Evolutionary conservation across 2,888 invertebrate genomes (phyloP).

Genomic region (Trichogramma evanescens): DNA sequence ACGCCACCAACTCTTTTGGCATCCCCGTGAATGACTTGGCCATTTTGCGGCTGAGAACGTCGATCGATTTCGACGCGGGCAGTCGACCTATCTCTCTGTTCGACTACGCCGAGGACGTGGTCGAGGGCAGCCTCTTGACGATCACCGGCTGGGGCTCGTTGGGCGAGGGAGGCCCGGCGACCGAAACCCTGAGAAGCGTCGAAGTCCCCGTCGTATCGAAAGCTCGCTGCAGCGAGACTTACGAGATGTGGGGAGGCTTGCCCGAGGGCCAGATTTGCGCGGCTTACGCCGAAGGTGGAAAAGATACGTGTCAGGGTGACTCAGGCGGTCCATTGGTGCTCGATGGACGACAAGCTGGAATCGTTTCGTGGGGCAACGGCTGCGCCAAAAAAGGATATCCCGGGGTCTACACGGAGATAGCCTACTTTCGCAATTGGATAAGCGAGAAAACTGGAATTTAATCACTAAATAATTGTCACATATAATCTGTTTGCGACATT

Average conservation of each 20-base stretch:
- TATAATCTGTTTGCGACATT: background rate
- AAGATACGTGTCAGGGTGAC: slow-evolving; percentile 45
- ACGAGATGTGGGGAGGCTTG: slow-evolving; percentile 44
- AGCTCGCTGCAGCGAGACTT: background rate
- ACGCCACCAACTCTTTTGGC: background rate
- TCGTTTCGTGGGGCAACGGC: slow-evolving; percentile 53
- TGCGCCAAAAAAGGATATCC: slow-evolving; percentile 48
- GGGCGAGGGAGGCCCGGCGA: background rate
- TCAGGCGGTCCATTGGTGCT: slow-evolving; percentile 50
- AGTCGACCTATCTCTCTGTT: slow-evolving; percentile 6
- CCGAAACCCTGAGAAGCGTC: slow-evolving; percentile 21
- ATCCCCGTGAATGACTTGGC: slow-evolving; percentile 13
- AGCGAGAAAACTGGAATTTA: slow-evolving; percentile 10
- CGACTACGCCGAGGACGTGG: background rate
- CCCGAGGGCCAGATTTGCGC: slow-evolving; percentile 53
- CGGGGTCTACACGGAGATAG: slow-evolving; percentile 47
- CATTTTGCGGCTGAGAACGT: background rate
- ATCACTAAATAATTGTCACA: slow-evolving; percentile 31
- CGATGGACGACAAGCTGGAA: slow-evolving; percentile 46
- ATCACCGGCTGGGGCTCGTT: slow-evolving; percentile 1
- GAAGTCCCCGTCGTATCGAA: background rate
- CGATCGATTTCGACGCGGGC: slow-evolving; percentile 12
- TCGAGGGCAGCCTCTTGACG: background rate
- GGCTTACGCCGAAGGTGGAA: slow-evolving; percentile 52
- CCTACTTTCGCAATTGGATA: slow-evolving; percentile 46